Base-by-base conservation (phyloP, 1,140 invertebrate species). In the Halyomorpha halys region DNA sequence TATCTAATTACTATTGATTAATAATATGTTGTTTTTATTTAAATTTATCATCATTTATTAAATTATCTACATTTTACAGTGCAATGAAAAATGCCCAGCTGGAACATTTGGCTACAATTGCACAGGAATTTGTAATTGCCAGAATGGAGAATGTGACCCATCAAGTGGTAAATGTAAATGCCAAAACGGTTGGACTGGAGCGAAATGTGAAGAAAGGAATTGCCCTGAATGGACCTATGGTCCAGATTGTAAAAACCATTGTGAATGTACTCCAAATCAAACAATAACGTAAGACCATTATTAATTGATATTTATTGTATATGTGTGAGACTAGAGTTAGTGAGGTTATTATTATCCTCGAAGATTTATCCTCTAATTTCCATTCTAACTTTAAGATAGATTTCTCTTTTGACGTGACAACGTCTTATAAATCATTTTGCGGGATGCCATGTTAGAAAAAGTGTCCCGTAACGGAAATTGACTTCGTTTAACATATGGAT, bases 71-170 rank as follows among this genome's bases (percentile, higher is more conserved):
- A 51, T 44, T 49, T 65, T 60, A 13, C 74, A 91, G 86, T 93
- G 90, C 71, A 76, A 89, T 65, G 82, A 87, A 45, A 76, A 78
- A 61, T 97, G 94, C 73, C 82, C 85, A 0, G 73, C 81, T 16
- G 86, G 86, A 9, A 84, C 78, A 45, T 96, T 80, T 74, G 94
- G 94, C 14, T 68, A 80, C 19, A 85, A 89, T 68, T 97, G 94
- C 71, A 74, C 78, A 21, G 73, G 79, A 59, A 76, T 76, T 54
- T 97, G 94, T 69, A 74, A 73, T 23, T 97, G 94, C 75, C 71
- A 82, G 72, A 90, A 94, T 74, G 86, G 80, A 49, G 89, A 83
- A 25, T 94, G 91, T 73, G 81, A 82, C 49, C 73, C 81, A 23
- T 74, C 77, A 0, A 78, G 86, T 71, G 91, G 91, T 3, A 74